These are phyloP conservation scores for Salvelinus fontinalis DNA, from an alignment of 2,113 vertebrate genomes.

Conservation along the genomic window DNA sequence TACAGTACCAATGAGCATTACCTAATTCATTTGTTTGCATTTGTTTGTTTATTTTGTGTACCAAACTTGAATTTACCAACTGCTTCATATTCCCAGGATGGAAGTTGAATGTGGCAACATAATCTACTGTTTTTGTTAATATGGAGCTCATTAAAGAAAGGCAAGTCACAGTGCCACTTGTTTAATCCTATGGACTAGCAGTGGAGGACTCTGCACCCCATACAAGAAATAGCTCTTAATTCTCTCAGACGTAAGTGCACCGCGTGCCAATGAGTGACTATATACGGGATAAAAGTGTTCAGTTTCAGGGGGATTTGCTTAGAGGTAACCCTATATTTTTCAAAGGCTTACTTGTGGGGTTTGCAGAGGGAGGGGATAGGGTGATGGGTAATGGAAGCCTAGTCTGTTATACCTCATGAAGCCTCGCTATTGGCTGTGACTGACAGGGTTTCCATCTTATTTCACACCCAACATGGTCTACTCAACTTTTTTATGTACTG, in stretches of 20 bases:
- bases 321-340: conserved; percentile 65
- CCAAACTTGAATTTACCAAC: not conserved
- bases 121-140: conserved; percentile 1
- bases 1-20: not conserved
- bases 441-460: conserved; percentile 26
- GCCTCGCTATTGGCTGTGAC: conserved; percentile 45
- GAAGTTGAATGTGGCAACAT: not conserved
- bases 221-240: conserved; percentile 45
- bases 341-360: conserved; percentile 40
- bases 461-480: conserved; percentile 43
- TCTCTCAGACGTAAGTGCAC: conserved; percentile 37
- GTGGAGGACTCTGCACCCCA: conserved; percentile 29
- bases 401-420: conserved; percentile 45
- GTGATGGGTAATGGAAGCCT: conserved; percentile 24
- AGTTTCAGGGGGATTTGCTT: conserved; percentile 50
- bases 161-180: conserved; percentile 44
- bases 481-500: conserved; percentile 38
- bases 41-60: not conserved
- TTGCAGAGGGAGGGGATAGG: conserved; percentile 30
- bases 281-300: conserved; percentile 53
- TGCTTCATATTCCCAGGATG: not conserved
- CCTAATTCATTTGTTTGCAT: not conserved
- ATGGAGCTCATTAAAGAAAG: conserved; percentile 9
- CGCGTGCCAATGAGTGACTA: conserved; percentile 62
- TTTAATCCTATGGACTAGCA: conserved; percentile 44